phyloP scores from a whole-genome alignment of 1,140 invertebrate species.

The Stegodyphus mimosarum region DNA sequence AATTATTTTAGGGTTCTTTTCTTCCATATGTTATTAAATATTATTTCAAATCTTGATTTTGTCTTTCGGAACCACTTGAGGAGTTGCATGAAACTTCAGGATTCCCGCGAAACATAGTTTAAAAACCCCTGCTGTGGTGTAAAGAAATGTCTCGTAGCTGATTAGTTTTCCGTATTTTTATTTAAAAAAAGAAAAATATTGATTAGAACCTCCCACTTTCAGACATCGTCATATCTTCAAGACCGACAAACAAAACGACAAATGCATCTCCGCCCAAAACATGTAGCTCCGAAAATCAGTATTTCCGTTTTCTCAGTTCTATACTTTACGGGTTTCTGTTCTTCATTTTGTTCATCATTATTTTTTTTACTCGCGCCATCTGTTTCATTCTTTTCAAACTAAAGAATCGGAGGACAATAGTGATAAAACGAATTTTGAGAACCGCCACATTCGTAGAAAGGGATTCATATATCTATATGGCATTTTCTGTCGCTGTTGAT shows the following conservation, averaged over 20 bases:
- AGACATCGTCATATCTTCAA: constrained; percentile 26
- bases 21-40: too few relatives aligned
- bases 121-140: too few relatives aligned
- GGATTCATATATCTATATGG: constrained; percentile 3
- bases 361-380: constrained; percentile 9
- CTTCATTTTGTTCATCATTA: constrained; percentile 8
- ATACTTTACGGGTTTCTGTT: background rate
- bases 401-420: constrained; percentile 42
- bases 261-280: constrained; percentile 35
- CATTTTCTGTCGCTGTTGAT: constrained; percentile 13
- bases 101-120: too few relatives aligned
- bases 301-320: constrained; percentile 16
- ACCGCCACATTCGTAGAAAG: background rate
- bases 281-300: constrained; percentile 35
- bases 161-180: too few relatives aligned
- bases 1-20: too few relatives aligned
- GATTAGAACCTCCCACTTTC: too few relatives aligned
- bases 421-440: constrained; percentile 51
- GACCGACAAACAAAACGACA: constrained; percentile 29
- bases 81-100: too few relatives aligned
- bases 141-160: too few relatives aligned
- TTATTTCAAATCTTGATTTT: too few relatives aligned
- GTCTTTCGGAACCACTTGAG: too few relatives aligned
- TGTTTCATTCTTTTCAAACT: constrained; percentile 43
- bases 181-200: too few relatives aligned